Evolutionary conservation across 2,113 vertebrate species (phyloP).

Genomic region (Genyomyrus donnyi): DNA sequence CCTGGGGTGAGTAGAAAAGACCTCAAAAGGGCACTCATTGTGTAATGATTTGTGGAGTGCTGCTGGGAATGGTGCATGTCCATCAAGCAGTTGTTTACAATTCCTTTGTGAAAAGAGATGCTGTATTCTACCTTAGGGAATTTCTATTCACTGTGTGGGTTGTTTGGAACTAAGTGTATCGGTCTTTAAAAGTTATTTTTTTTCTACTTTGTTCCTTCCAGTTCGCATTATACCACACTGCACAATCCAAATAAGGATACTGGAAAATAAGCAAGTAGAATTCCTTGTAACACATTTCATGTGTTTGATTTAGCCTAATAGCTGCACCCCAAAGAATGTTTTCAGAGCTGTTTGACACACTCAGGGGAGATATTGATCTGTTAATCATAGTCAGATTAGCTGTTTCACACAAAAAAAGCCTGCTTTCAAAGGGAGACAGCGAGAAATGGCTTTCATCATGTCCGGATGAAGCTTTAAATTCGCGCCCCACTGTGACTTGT

Average conservation of each 20-base stretch:
- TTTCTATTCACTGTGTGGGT: neutral
- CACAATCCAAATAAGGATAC: neutral
- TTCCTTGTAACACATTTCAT: neutral
- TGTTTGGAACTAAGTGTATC: neutral
- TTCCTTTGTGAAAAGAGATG: neutral
- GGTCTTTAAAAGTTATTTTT: slow-evolving; percentile 1
- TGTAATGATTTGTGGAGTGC: neutral
- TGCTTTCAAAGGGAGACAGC: neutral
- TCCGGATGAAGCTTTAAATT: neutral
- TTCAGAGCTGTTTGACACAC: neutral
- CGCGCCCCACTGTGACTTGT: neutral
- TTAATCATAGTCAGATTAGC: neutral
- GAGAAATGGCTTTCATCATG: neutral
- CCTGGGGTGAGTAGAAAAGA: neutral
- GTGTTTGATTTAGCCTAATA: slow-evolving; percentile 5
- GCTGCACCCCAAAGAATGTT: neutral
- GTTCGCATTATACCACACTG: neutral
- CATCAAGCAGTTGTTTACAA: neutral
- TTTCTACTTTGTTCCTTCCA: neutral
- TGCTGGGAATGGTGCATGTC: neutral
- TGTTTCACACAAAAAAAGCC: neutral
- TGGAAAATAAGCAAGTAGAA: neutral
- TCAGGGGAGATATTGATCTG: neutral
- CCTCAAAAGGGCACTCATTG: neutral
- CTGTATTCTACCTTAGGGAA: neutral